These are phyloP conservation scores for Odontamblyopus lacepedii DNA, from an alignment of 2,797 vertebrate genomes.

Conservation along the genomic window DNA sequence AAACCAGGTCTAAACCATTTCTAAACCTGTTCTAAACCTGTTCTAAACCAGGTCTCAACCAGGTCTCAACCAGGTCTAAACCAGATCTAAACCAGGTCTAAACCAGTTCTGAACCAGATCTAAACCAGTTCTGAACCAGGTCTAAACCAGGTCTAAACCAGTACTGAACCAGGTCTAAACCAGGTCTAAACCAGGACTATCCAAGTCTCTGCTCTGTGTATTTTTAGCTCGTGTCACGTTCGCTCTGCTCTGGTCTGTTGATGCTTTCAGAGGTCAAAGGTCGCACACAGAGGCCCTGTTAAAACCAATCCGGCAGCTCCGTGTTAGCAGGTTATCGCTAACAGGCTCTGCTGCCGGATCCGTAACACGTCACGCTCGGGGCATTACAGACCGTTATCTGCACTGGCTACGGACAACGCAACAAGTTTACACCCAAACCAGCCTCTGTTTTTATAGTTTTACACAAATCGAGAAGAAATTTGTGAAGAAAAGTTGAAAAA, in stretches of 20 bases:
- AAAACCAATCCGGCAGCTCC: constrained; percentile 12
- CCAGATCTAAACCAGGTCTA: neutral
- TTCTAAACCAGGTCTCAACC: neutral
- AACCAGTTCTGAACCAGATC: neutral
- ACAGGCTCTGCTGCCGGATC: neutral
- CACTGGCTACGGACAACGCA: neutral
- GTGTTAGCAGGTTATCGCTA: constrained; percentile 3
- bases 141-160: neutral
- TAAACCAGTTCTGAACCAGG: neutral
- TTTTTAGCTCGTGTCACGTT: neutral
- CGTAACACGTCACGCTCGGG: neutral
- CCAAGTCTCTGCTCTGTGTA: neutral
- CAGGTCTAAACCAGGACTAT: neutral
- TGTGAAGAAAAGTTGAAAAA: no score
- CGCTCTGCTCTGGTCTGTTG: neutral
- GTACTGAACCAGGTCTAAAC: neutral
- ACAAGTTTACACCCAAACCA: no score
- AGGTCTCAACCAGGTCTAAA: neutral
- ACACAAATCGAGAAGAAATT: no score
- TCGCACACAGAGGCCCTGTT: neutral
- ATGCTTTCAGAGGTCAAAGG: constrained; percentile 16
- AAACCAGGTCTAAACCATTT: neutral
- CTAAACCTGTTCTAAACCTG: no score
- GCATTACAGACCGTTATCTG: neutral
- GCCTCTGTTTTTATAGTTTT: no score